Base-by-base conservation (phyloP, 2,797 vertebrate genomes). In the Neomorphus geoffroyi region DNA sequence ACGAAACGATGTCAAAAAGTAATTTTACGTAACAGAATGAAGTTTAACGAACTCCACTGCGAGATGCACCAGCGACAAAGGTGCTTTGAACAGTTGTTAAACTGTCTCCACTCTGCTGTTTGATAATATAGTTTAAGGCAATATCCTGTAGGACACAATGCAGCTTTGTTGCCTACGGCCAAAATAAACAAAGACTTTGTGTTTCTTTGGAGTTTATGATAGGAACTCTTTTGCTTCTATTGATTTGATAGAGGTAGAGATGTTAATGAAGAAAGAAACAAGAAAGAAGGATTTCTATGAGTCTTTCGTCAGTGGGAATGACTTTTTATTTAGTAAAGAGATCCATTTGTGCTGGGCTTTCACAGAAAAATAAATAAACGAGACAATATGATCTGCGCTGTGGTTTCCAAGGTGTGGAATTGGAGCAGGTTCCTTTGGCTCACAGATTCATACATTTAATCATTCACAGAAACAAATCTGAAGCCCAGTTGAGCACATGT, bases 371-470 rank as follows among this genome's bases (percentile, higher is more conserved):
- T 33, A 26, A 28, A 64, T 16, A 58, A 60, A 13, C 1, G 4
- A 5, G 32, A 13, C 12, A 62, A 2, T 2, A 7, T 0, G 30
- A 46, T 6, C 8, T 17, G 21, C 32, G 1, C 15, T 14, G 56
- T 35, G 41, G 45, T 37, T 27, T 21, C 73, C n/a, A 4, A 3
- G 11, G 11, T 10, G 45, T 32, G 33, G 8, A 2, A 1, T 13
- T 16, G 37, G 62, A 30, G 26, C 13, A 35, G 26, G 26, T 92
- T 53, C 46, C 57, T 30, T 46, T 24, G 7, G 51, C 72, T 19
- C 43, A 2, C 19, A 4, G 13, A 1, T 71, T 48, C 4, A 5
- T 69, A 53, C 35, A 11, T n/a, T 39, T 33, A 65, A n/a, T 32
- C 6, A 13, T 46, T 62, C 30, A 33, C 23, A 32, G 27, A 50